These are phyloP conservation scores for Rhopalosiphum padi DNA, from an alignment of 1,140 invertebrate species.

Conservation along the genomic window DNA sequence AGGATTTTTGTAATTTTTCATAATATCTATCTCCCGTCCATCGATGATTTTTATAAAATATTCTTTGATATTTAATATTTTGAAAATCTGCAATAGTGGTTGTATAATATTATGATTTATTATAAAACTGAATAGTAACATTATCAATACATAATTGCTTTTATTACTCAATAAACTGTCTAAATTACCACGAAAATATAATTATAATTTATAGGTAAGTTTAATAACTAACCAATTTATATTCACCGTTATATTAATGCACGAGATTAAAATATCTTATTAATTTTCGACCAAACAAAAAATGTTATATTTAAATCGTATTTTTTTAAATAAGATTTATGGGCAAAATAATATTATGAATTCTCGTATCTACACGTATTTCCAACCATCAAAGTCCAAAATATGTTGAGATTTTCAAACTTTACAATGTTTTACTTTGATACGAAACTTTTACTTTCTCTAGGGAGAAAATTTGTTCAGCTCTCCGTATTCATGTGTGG, in stretches of 20 bases:
- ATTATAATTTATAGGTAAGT: background rate
- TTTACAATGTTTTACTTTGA: constrained; percentile 34
- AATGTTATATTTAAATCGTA: background rate
- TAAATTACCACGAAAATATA: background rate
- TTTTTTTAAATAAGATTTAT: background rate
- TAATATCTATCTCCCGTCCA: background rate
- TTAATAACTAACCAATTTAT: background rate
- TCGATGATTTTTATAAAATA: background rate
- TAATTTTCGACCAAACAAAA: background rate
- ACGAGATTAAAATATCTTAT: background rate
- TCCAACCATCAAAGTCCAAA: background rate
- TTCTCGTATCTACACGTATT: background rate
- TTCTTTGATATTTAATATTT: too few species aligned
- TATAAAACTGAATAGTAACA: background rate
- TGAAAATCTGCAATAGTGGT: background rate
- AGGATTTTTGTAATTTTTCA: background rate
- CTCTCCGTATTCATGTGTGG: background rate
- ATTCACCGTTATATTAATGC: background rate
- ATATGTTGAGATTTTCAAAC: constrained; percentile 12
- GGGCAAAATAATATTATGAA: background rate
- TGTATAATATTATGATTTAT: background rate
- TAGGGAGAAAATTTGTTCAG: background rate
- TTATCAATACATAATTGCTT: background rate
- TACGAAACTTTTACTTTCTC: background rate
- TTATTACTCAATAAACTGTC: background rate